Base-by-base conservation (phyloP, 2,888 invertebrate genomes). In the Epicampocera succincta region DNA sequence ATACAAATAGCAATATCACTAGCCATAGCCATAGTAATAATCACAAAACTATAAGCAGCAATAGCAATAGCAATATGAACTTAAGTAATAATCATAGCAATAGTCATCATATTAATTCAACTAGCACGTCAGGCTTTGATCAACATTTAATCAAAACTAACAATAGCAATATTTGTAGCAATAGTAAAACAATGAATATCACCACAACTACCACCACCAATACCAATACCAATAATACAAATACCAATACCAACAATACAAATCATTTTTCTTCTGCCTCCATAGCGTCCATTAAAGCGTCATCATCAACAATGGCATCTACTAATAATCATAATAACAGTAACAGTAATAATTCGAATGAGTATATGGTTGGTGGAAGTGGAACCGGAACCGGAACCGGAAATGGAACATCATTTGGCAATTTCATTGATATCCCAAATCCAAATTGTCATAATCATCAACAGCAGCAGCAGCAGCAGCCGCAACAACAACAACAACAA, bases 371-470 rank as follows among this genome's bases (percentile, higher is more conserved):
- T 79, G 83, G 78, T 69, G 86, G 86, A 86, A 86, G 85, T 84
- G 87, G 87, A 87, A 86, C 85, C 84, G 85, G 86, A 86, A 86
- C 84, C 84, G 87, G 87, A 87, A 86, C 85, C 84, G 85, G 86
- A 85, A 88, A 85, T 86, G 88, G 88, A 86, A 86, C 85, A 86
- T 86, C 86, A 82, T 85, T 84, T 84, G 86, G 84, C 83, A 78
- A 61, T 71, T 82, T 82, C 40, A 73, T 79, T 68, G 78, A 79
- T 73, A 61, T 79, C 19, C 19, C 78, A 71, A 78, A 82, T 61
- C 60, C 71, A 42, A 73, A 54, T 61, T 78, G 74, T 78, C 83
- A 80, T 60, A 83, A 84, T 79, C 77, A 80, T 66, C 83, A 84
- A 61, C 83, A 85, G 63, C 83, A 82, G 11, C 85, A 84, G n/a